Evolutionary conservation across 1,140 invertebrate species (phyloP), one percentile per base, ranked within the genome.

Genomic region (Leptopilina clavipes): DNA sequence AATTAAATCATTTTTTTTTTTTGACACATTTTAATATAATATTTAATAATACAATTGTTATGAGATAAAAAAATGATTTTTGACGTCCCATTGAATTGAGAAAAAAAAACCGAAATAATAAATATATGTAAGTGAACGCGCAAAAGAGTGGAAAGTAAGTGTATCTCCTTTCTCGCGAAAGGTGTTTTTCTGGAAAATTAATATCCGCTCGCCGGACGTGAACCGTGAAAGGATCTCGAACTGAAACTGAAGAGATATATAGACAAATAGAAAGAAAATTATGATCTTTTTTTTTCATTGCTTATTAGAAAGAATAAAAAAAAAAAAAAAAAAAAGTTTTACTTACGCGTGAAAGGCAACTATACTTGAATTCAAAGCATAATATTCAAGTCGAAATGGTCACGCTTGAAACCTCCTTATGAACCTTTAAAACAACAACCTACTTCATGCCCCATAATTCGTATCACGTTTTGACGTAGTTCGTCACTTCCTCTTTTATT

Each of bases 171-270:
- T 65, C 59, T 65, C 59, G 59, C 59, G 59, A 65, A 65, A 65
- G 59, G 59, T 65, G 59, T 65, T 65, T 65, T 65, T 65, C 59
- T 65, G 59, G 59, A 65, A 65, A 65, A 65, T 65, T 65, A 65
- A 65, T 65, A 65, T 65, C 59, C 22, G 22, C 59, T 65, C 59
- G 59, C 14, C 12, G 59, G 22, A 65, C 59, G 25, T 65, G 59
- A 65, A 65, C 59, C 59, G 59, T 65, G 59, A 65, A 65, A 65
- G 59, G 59, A 65, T 65, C 19, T 65, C 7, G 11, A 31, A 31
- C 25, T 65, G 59, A 65, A 65, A 65, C 25, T 65, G 59, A 37
- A 65, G 59, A 65, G 59, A 65, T n/a, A n/a, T n/a, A n/a, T 65
- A 65, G 59, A 25, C 14, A 31, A 65, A 65, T 65, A 65, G 19